Conservation (phyloP, 2,113 vertebrate species). For the Alethe diademata region DNA sequence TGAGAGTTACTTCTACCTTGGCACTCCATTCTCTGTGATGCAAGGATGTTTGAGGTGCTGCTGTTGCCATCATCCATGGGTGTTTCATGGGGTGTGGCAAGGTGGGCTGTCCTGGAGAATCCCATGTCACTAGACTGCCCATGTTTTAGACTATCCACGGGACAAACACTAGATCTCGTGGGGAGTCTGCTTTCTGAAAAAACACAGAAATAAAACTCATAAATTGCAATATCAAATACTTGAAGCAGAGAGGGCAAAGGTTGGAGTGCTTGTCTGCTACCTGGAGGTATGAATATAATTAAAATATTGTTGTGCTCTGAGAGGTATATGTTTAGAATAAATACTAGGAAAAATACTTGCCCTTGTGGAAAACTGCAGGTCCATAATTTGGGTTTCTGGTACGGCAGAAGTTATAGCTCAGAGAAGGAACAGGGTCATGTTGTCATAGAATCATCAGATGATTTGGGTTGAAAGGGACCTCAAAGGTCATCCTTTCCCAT, state of each 20-base stretch:
- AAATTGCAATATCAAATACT: not conserved
- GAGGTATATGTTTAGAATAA: not conserved
- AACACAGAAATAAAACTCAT: not conserved
- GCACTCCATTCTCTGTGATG: not conserved
- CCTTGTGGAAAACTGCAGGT: not conserved
- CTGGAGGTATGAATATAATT: not conserved
- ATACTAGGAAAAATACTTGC: not conserved
- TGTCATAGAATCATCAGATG: not conserved
- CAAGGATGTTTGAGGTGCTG: not conserved
- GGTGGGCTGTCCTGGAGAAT: not conserved
- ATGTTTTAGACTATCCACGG: rapidly evolving
- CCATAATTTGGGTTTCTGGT: not conserved
- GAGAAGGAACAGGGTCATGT: not conserved
- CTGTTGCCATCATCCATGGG: rapidly evolving
- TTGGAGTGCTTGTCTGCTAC: not conserved
- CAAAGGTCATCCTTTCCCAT: not conserved
- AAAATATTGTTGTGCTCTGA: not conserved
- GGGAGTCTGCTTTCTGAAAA: not conserved
- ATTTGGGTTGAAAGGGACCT: not conserved
- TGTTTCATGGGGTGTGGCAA: not conserved
- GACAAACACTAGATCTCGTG: not conserved
- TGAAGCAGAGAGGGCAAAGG: not conserved
- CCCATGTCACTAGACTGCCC: not conserved
- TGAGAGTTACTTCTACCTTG: not conserved
- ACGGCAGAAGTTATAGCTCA: not conserved